A percentile compares a stretch with the other conserved stretches of the same genome.
These are phyloP conservation scores for Sminthurides aquaticus DNA, from an alignment of 2,888 invertebrate species.

Conservation along the genomic window DNA sequence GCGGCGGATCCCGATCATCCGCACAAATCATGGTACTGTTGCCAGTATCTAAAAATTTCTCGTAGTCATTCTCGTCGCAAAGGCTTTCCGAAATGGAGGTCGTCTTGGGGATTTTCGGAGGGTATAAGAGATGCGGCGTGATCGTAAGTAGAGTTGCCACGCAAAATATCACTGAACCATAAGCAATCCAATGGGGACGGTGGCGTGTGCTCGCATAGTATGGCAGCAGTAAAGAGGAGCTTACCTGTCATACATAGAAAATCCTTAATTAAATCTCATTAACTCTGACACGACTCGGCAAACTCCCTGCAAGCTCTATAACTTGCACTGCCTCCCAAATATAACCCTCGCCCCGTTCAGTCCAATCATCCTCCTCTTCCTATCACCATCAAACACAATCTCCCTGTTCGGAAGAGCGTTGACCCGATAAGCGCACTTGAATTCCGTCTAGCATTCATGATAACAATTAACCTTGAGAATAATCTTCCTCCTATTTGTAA, in stretches of 20 bases:
- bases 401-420: too few relatives aligned
- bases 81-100: conserved; percentile 33
- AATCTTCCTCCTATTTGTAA: too few relatives aligned
- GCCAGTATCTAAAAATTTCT: neutral
- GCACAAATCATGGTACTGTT: conserved; percentile 10
- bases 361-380: too few relatives aligned
- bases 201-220: conserved; percentile 88
- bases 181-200: conserved; percentile 86
- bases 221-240: conserved; percentile 68
- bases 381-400: too few relatives aligned
- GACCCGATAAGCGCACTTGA: too few relatives aligned
- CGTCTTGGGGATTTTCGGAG: conserved; percentile 26
- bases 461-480: too few relatives aligned
- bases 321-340: too few relatives aligned
- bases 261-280: too few relatives aligned
- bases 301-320: too few relatives aligned
- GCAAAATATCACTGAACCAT: conserved; percentile 82
- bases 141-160: conserved; percentile 79
- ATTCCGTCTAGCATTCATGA: too few relatives aligned
- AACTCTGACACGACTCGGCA: too few relatives aligned
- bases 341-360: too few relatives aligned
- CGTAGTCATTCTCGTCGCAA: conserved; percentile 27
- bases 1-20: conserved; percentile 19
- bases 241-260: conserved; percentile 50
- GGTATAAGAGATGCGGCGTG: conserved; percentile 67